Base-by-base conservation (phyloP, 2,888 invertebrate genomes). In the Euplagia quadripunctaria region DNA sequence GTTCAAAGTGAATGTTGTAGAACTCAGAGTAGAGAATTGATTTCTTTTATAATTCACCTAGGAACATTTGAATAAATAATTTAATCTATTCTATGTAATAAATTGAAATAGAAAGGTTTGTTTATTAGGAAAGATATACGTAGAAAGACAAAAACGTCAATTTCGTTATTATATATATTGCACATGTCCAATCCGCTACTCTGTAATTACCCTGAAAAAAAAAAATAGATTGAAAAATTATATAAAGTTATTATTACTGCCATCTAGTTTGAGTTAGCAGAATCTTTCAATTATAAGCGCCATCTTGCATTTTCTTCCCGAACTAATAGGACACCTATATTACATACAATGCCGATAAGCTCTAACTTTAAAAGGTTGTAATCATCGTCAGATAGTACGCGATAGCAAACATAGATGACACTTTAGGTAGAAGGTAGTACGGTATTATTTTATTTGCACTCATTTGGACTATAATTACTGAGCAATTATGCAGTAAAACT, bases 261-360 rank as follows among this genome's bases (percentile, higher is more conserved):
- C 71, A 74, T 72, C 82, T 82, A 8, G 41, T 31, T 61, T 64
- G 7, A 1, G 7, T n/a, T 0, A 31, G 6, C 0, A 46, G 68
- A 9, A 49, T 7, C 0, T 64, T 41, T 0, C 0, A n/a, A 14
- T 46, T 4, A 0, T 42, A 3, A 76, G 61, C 79, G 81, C 72
- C 82, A 75, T 82, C 81, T 79, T 11, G 31, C 65, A 16, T 20
- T 11, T 46, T 4, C 0, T 1, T 3, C 3, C 1, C 11, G 20
- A 58, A 65, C n/a, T 58, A 49, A 8, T 11, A 55, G 7, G 8
- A 20, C 20, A 61, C 31, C 6, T 6, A 31, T 12, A 5, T 4
- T 20, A 5, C 17, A 20, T 20, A 65, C n/a, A 9, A 43, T 14
- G 17, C n/a, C n/a, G n/a, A n/a, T n/a, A 31, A 31, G 31, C 2